These are phyloP conservation scores for Cyclura pinguis DNA, from an alignment of 2,797 vertebrate genomes.

Conservation along the genomic window DNA sequence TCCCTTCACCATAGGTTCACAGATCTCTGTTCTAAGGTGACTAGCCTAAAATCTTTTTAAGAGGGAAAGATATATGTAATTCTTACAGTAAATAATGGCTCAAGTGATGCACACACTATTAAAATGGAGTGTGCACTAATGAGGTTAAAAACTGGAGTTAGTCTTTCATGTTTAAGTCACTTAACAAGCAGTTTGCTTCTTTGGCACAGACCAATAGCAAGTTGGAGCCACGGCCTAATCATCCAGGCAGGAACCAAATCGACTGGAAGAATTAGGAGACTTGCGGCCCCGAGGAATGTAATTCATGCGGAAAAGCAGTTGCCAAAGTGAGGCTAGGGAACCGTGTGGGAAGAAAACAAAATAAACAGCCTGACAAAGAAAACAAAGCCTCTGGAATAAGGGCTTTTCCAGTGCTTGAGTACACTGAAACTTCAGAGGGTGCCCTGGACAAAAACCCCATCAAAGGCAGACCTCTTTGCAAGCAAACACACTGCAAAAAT, in stretches of 20 bases:
- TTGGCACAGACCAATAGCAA: constrained; percentile 73
- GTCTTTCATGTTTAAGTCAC: constrained; percentile 74
- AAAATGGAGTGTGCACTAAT: constrained; percentile 70
- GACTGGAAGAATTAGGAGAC: constrained; percentile 82
- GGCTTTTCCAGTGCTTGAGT: constrained; percentile 80
- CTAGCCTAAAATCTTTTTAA: background rate
- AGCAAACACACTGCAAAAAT: constrained; percentile 70
- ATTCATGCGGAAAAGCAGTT: constrained; percentile 84
- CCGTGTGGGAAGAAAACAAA: constrained; percentile 84
- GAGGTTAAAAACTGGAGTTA: constrained; percentile 76
- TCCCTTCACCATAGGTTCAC: background rate
- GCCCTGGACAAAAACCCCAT: constrained; percentile 75
- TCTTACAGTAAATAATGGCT: constrained; percentile 64
- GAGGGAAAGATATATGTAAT: background rate
- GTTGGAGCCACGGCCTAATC: constrained; percentile 77
- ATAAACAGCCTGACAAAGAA: constrained; percentile 85
- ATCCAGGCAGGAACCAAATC: constrained; percentile 80
- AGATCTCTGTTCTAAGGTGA: background rate
- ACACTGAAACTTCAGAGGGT: constrained; percentile 77
- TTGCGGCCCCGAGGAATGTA: constrained; percentile 80
- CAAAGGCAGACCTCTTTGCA: constrained; percentile 75
- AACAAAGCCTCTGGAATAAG: constrained; percentile 79
- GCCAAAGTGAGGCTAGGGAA: constrained; percentile 78
- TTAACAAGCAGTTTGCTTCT: constrained; percentile 74
- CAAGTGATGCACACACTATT: constrained; percentile 63